Evolutionary conservation across 2,113 vertebrate species (phyloP), one percentile per base, ranked within the genome.

Genomic region (Colinus virginianus): DNA sequence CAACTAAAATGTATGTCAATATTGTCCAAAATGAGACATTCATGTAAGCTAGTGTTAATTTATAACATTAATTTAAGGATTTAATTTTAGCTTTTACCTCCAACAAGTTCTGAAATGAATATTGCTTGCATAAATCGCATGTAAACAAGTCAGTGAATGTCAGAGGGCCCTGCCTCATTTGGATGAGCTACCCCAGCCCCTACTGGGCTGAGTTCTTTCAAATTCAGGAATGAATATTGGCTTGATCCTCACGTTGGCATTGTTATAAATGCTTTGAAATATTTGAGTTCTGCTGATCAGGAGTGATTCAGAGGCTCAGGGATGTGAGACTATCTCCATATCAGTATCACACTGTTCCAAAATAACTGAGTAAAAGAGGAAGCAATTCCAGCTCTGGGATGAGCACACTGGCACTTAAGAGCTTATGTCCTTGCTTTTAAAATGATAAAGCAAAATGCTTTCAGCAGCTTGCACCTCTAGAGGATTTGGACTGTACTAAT

Each of bases 151-250:
- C 9, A 32, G 66, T 84, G 48, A 42, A 64, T 25, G 1, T 38
- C 32, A 23, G 18, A 61, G 16, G 10, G 3, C 18, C 4, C 15
- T 45, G 18, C 23, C n/a, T 9, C 6, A 16, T 46, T 16, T 8
- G 20, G 10, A 13, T 1, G 5, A 28, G 17, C 4, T 0, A 3
- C 4, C 20, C 15, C 13, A 56, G 30, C 13, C 12, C 3, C 51
- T 62, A 59, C 15, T 51, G 56, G 28, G 25, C 7, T 11, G 21
- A 20, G 8, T 36, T 51, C 42, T 62, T 36, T 8, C 34, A 48
- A 63, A 59, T 20, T 59, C 11, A 34, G 51, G 40, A 49, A 56
- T 58, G 75, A 82, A 23, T 49, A 68, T 25, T 69, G 34, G 6
- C 4, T 59, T 63, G 71, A 20, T 59, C 51, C 11, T 90, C 48